Percentiles rank a stretch among this genome's conserved stretches.
Evolutionary conservation across 2,113 vertebrate species (phyloP).

Genomic region (pig (Sus scrofa)): T2T-Sscrofa CM000817.6:123862001-123862500

Average conservation of each 20-base stretch:
- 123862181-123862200: neutral
- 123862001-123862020: conserved; percentile 20
- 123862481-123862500: neutral
- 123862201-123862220: neutral
- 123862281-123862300: neutral
- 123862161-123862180: conserved; percentile 20
- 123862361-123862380: conserved; percentile 28
- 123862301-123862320: neutral
- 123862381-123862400: neutral
- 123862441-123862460: neutral
- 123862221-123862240: conserved; percentile 20
- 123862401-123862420: neutral
- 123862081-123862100: neutral
- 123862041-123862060: conserved; percentile 31
- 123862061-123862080: neutral
- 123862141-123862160: neutral
- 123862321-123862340: neutral
- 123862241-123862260: neutral
- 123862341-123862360: neutral
- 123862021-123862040: neutral
- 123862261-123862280: neutral
- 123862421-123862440: neutral
- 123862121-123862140: neutral
- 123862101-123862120: neutral
- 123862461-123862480: neutral